These are phyloP conservation scores for Enteromius anoplus DNA, from an alignment of 2,797 vertebrate species.

Conservation along the genomic window DNA sequence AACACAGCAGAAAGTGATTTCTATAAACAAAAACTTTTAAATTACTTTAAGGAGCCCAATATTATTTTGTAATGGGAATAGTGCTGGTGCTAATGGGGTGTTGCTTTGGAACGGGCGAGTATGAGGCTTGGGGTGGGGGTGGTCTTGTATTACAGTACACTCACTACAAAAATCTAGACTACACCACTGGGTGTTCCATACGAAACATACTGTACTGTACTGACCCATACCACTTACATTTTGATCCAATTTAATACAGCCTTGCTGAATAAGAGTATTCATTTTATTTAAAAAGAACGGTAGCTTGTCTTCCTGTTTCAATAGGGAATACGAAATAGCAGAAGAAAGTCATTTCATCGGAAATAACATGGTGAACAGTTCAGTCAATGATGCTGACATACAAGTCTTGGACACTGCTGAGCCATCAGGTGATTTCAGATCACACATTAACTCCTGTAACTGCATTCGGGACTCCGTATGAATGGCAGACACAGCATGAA, in stretches of 20 bases:
- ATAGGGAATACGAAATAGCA: background rate
- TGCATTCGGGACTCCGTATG: constrained; percentile 30
- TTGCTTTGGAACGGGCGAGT: no score
- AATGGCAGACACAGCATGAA: constrained; percentile 46
- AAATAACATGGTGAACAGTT: background rate
- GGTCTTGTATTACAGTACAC: no score
- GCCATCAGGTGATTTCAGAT: constrained; percentile 33
- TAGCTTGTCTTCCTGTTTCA: background rate
- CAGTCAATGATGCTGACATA: background rate
- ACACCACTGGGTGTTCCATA: no score
- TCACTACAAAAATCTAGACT: no score
- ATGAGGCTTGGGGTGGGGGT: no score
- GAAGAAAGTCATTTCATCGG: background rate
- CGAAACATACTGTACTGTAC: no score
- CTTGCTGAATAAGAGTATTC: background rate
- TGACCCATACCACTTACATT: no score
- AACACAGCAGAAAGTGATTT: no score
- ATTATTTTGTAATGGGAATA: no score
- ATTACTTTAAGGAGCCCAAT: no score
- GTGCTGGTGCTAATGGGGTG: no score
- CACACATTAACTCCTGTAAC: constrained; percentile 26
- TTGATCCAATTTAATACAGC: background rate
- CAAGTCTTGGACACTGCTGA: background rate
- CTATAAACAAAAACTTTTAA: no score
- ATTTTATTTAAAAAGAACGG: background rate